Evolutionary conservation across 2,113 vertebrate genomes (phyloP).

Genomic region (Thamnaconus septentrionalis): DNA sequence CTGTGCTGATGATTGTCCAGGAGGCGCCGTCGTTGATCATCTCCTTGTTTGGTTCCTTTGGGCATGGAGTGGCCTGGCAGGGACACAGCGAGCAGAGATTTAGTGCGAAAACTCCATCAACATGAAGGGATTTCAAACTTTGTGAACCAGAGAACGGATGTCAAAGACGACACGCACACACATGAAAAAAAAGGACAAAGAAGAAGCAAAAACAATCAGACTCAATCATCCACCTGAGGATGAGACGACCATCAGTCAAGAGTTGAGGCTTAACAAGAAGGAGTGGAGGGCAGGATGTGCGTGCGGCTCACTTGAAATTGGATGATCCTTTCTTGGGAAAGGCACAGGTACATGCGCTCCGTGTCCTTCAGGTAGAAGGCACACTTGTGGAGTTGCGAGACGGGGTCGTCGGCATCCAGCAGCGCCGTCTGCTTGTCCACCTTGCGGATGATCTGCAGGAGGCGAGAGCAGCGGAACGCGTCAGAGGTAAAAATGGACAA

Average conservation of each 20-base stretch:
- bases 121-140: too few relatives aligned
- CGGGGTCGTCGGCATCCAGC: constrained; percentile 96
- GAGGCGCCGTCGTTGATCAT: constrained; percentile 99
- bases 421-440: constrained; percentile 98
- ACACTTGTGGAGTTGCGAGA: constrained; percentile 99
- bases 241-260: background rate
- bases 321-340: constrained; percentile 99
- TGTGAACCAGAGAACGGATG: too few relatives aligned
- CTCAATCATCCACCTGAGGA: background rate
- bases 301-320: constrained; percentile 91
- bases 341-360: constrained; percentile 99
- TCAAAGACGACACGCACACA: too few relatives aligned
- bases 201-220: too few relatives aligned
- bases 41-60: constrained; percentile 99
- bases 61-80: constrained; percentile 95
- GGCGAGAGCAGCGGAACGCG: background rate
- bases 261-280: too few relatives aligned
- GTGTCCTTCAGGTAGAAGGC: constrained; percentile 99
- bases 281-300: too few relatives aligned
- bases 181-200: too few relatives aligned
- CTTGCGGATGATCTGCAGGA: constrained; percentile 93
- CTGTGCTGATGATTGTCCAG: constrained; percentile 99
- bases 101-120: background rate
- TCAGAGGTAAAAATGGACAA: background rate
- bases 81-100: background rate